Conservation (phyloP, 2,888 invertebrate genomes). For the Epistrophella euchroma region DNA sequence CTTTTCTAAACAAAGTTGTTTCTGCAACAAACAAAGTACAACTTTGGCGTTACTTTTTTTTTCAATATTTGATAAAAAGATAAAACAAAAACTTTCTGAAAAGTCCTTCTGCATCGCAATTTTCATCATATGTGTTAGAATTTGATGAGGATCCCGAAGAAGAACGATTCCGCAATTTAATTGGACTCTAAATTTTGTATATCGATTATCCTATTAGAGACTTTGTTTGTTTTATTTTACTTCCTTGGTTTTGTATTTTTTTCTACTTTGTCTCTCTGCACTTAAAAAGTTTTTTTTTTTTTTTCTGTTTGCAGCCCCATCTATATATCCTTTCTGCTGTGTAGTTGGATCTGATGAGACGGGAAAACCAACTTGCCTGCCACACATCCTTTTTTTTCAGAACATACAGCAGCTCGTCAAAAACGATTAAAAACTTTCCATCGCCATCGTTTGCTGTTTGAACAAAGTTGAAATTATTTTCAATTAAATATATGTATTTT, state of each 20-base stretch:
- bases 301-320: slow-evolving; percentile 7
- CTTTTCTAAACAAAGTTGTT: too few relatives aligned
- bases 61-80: slow-evolving; percentile 38
- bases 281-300: slow-evolving; percentile 36
- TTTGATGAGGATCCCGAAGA: not conserved
- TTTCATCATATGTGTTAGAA: not conserved
- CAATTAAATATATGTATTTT: slow-evolving; percentile 72
- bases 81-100: slow-evolving; percentile 20
- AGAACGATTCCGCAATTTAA: slow-evolving; percentile 58
- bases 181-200: slow-evolving; percentile 67
- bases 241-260: slow-evolving; percentile 25
- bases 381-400: slow-evolving; percentile 6
- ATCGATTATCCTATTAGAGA: slow-evolving; percentile 68
- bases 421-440: slow-evolving; percentile 68
- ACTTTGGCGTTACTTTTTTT: slow-evolving; percentile 41
- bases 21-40: not conserved
- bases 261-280: slow-evolving; percentile 19
- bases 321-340: slow-evolving; percentile 19
- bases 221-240: slow-evolving; percentile 51
- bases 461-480: slow-evolving; percentile 73
- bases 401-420: slow-evolving; percentile 32
- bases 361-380: slow-evolving; percentile 10
- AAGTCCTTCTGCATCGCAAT: not conserved
- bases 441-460: slow-evolving; percentile 60
- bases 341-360: not conserved